Base-by-base conservation (phyloP, 2,888 invertebrate genomes). In the Marronus borbonicus region DNA sequence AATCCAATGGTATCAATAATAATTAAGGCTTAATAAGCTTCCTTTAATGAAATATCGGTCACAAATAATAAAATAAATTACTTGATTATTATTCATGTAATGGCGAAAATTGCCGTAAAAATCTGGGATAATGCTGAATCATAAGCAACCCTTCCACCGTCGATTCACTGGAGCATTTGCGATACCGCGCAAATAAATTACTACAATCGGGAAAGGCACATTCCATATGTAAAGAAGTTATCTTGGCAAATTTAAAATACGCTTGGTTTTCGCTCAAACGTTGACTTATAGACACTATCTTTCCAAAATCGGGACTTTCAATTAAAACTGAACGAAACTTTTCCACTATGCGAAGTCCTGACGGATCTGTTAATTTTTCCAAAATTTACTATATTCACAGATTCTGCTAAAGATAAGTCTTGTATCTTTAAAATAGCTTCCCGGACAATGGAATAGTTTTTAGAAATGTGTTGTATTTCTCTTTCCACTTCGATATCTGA, bases 351-450 rank as follows among this genome's bases (percentile, higher is more conserved):
- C 14, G 52, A 52, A 52, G n/a, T 52, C 14, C 52, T 17, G 7
- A n/a, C 14, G 52, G 5, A 52, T n/a, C 14, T 3, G 3, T 52
- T 17, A 52, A 17, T 1, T 52, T 52, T 14, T 52, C 52, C 7
- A 52, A 17, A n/a, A n/a, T n/a, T n/a, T 8, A 66, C 66, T 44
- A 20, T 66, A 17, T 66, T 12, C 17, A 49, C 1, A 8, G 66
- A 66, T 66, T 66, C 66, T 17, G 44, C 44, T 44, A 66, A 49
- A 12, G 44, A 5, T 44, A 66, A 66, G 7, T 20, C 44, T 49
- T 66, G 66, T 17, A 20, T 44, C 12, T 66, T 66, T 7, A n/a
- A 39, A 66, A 44, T 66, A 12, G 17, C 39, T 39, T 66, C 44
- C 1, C n/a, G 3, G 12, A 66, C 2, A 66, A 39, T 17, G 7